A percentile compares a stretch with the other conserved stretches of the same genome.
These are phyloP conservation scores for Clarias fuscus DNA, from an alignment of 2,797 vertebrate species.

Conservation along the genomic window DNA sequence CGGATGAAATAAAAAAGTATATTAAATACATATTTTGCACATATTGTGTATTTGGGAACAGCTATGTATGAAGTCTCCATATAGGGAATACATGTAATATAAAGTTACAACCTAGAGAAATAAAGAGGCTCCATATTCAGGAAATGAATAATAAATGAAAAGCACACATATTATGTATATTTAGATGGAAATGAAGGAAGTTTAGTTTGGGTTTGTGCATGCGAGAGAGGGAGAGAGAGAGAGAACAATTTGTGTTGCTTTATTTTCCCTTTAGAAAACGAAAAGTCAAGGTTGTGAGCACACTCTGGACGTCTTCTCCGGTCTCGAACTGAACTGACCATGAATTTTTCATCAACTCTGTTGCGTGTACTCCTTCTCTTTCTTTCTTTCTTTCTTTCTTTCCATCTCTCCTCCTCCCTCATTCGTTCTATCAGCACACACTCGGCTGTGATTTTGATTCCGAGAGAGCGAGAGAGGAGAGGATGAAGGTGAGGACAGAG, in stretches of 20 bases:
- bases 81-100: neutral
- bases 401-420: slow-evolving; percentile 23
- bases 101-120: neutral
- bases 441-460: slow-evolving; percentile 42
- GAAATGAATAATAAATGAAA: neutral
- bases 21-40: neutral
- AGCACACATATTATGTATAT: neutral
- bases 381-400: neutral
- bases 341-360: slow-evolving; percentile 40
- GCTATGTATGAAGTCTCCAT: neutral
- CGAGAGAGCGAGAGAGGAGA: slow-evolving; percentile 59
- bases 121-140: neutral
- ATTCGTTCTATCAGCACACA: slow-evolving; percentile 24
- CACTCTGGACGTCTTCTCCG: slow-evolving; percentile 33
- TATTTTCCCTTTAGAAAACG: slow-evolving; percentile 35
- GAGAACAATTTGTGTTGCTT: slow-evolving; percentile 43
- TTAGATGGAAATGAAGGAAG: neutral
- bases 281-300: slow-evolving; percentile 32
- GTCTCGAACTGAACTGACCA: slow-evolving; percentile 33
- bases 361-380: slow-evolving; percentile 12
- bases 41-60: neutral
- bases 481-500: slow-evolving; percentile 46
- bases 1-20: neutral
- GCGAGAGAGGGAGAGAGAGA: slow-evolving; percentile 3
- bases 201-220: slow-evolving; percentile 18